Conservation (phyloP, 2,888 invertebrate genomes). For the Cyclophora albipunctata region DNA sequence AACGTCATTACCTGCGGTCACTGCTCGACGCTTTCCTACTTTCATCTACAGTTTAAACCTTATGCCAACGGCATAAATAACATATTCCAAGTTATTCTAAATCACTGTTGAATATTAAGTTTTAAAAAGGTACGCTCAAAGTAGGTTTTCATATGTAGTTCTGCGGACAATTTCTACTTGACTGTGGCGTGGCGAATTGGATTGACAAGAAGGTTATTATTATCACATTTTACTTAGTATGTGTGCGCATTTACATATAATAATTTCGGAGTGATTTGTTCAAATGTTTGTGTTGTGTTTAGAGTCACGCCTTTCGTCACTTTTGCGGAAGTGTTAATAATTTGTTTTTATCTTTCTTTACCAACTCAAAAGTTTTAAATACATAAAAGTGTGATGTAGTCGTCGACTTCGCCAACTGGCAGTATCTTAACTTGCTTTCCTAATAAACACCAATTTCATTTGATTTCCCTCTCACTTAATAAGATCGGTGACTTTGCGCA, state of each 20-base stretch:
- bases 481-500: too few species aligned
- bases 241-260: conserved; percentile 49
- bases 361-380: too few species aligned
- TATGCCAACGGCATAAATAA: conserved; percentile 14
- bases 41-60: conserved; percentile 30
- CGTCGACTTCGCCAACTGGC: too few species aligned
- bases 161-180: conserved; percentile 52
- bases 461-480: too few species aligned
- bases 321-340: conserved; percentile 2
- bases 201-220: conserved; percentile 73
- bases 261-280: conserved; percentile 43
- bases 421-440: too few species aligned
- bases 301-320: not conserved
- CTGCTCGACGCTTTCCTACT: conserved; percentile 56
- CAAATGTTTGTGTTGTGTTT: conserved; percentile 30
- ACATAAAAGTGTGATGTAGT: too few species aligned
- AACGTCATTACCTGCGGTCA: conserved; percentile 67
- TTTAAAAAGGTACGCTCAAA: conserved; percentile 29
- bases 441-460: too few species aligned
- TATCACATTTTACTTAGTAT: conserved; percentile 67
- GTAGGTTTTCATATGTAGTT: conserved; percentile 23
- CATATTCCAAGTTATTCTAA: conserved; percentile 20
- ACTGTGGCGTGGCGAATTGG: conserved; percentile 64
- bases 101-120: conserved; percentile 32
- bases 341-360: too few species aligned